Base-by-base conservation (phyloP, 2,113 vertebrate genomes). In the Mobula birostris region DNA sequence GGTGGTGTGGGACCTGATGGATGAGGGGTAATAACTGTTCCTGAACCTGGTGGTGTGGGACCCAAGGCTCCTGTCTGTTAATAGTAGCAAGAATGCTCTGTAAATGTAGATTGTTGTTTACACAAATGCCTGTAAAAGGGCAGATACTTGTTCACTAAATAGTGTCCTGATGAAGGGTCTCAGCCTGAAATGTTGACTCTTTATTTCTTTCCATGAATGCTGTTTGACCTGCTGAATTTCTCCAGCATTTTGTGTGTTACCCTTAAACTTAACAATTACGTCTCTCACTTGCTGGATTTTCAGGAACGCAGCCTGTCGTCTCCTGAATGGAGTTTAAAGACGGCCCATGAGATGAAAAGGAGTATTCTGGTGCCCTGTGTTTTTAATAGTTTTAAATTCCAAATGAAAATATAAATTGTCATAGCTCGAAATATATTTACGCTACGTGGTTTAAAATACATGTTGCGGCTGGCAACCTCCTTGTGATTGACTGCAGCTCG, bases 361-460 rank as follows among this genome's bases (percentile, higher is more conserved):
- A 63, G 85, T 90, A 90, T 68, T 90, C 85, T 68, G 63, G 85
- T 90, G 32, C 15, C 85, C 29, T 66, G 61, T 66, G 85, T 90
- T 68, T 88, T 90, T 90, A 90, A 90, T 90, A 90, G 61, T 90
- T 24, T 66, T 90, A 32, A 90, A 90, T 90, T 90, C 85, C 85
- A 90, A 90, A 32, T 90, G 85, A 90, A 66, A 90, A 90, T 90
- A 90, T 63, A 63, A 90, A 66, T 85, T 90, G n/a, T 61, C 14
- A 17, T 90, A 66, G 85, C 85, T 90, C 29, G n/a, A 90, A 90
- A 68, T 90, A 32, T 90, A 90, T 90, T 90, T 90, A 32, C n/a
- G 15, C 61, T 29, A 15, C 61, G 17, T 21, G 85, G 85, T 90
- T 90, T 90, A 90, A 90, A 90, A 90, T 90, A 90, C 85, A 90